Evolutionary conservation across 2,888 invertebrate genomes (phyloP).

Genomic region (Ophion ventricosus): DNA sequence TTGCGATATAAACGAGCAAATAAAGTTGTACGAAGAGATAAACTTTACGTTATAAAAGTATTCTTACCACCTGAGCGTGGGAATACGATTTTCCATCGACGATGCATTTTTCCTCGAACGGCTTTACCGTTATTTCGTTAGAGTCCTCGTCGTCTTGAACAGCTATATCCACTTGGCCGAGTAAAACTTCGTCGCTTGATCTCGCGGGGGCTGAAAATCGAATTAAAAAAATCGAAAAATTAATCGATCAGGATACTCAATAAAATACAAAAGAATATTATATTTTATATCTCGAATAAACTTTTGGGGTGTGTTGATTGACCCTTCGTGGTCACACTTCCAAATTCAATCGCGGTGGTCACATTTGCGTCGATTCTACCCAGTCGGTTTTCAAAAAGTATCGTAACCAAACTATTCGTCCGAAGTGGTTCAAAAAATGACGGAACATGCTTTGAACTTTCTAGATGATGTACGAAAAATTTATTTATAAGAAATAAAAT

Average conservation of each 20-base stretch:
- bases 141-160: constrained; percentile 69
- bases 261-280: not conserved
- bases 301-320: not conserved
- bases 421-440: too few relatives aligned
- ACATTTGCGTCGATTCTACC: too few relatives aligned
- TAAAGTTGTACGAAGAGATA: too few relatives aligned
- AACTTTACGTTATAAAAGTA: not conserved
- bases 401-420: too few relatives aligned
- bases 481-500: too few relatives aligned
- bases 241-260: not conserved
- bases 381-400: too few relatives aligned
- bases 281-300: not conserved
- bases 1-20: too few relatives aligned
- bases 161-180: constrained; percentile 78
- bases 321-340: too few relatives aligned
- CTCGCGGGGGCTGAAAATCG: constrained; percentile 76
- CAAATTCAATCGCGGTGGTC: too few relatives aligned
- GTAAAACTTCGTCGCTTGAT: constrained; percentile 75
- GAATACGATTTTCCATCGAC: constrained; percentile 78
- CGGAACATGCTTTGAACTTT: too few relatives aligned
- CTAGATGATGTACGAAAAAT: too few relatives aligned
- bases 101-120: constrained; percentile 76
- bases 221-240: not conserved
- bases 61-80: constrained; percentile 78
- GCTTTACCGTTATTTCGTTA: constrained; percentile 74